phyloP scores from a whole-genome alignment of 2,113 vertebrate genomes.

The Tyrannus savana region DNA sequence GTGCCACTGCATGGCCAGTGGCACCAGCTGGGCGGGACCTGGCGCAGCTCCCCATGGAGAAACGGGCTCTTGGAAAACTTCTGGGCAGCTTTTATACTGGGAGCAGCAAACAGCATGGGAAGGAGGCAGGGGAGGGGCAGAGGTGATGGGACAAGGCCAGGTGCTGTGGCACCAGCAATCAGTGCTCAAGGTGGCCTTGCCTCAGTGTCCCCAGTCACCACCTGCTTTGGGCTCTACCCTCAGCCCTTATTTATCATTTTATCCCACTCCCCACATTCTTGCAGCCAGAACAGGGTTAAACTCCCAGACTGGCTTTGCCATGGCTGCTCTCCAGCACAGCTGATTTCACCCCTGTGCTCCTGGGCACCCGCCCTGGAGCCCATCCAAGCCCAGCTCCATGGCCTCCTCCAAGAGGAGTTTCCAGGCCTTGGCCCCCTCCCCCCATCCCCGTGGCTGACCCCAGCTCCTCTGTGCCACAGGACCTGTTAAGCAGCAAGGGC shows the following conservation, averaged over 20 bases:
- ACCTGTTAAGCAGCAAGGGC: constrained; percentile 79
- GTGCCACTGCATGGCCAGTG: neutral
- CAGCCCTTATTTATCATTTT: neutral
- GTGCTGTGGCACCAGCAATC: neutral
- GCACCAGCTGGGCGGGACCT: neutral
- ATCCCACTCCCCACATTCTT: neutral
- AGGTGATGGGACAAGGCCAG: neutral
- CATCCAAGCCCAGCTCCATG: neutral
- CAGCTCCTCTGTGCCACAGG: constrained; percentile 59
- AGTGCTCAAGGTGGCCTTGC: neutral
- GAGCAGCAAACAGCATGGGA: neutral
- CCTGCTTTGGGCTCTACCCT: neutral
- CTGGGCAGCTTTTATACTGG: neutral
- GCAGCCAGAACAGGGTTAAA: neutral
- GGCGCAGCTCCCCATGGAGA: neutral
- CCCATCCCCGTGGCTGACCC: fast-evolving
- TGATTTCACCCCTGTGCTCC: neutral
- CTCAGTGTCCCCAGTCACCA: neutral
- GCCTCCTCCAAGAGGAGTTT: neutral
- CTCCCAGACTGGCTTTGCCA: neutral
- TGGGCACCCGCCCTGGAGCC: fast-evolving
- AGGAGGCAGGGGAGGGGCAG: neutral
- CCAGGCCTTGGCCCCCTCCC: fast-evolving
- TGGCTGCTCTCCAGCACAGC: neutral
- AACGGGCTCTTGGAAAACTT: neutral